Evolutionary conservation across 2,797 vertebrate species (phyloP), one percentile per base, ranked within the genome.

Genomic region (Sebastiscus tertius): DNA sequence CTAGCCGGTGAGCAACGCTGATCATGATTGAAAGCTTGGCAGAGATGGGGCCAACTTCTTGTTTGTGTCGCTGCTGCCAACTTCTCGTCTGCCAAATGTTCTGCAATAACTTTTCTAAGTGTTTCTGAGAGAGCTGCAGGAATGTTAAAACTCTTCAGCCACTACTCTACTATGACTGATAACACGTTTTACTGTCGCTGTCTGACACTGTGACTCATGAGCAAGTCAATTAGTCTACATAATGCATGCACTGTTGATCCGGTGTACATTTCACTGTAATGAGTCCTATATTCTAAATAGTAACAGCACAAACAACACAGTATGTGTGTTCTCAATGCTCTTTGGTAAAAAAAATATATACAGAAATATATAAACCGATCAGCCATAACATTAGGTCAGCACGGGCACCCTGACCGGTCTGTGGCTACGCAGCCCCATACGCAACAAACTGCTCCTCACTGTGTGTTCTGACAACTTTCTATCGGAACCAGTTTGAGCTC

Each of bases 1-100:
- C 88, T 88, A 70, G 88, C 85, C 87, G 14, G 16, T 75, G 83
- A 82, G 86, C 72, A 72, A 83, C 74, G 75, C 61, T 67, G 79
- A 90, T 90, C 65, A 77, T 69, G 77, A 86, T 68, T 90, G 89
- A 93, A 88, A 90, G 84, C 82, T 81, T 86, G 78, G 72, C 62
- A 69, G 70, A 68, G 75, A 83, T 59, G 77, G 27, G 26, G 91
- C 92, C 89, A 88, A 81, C 78, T 87, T 81, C 52, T 88, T 92
- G 88, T 91, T 92, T 90, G 84, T 88, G 73, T 89, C 86, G 62
- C 79, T 27, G 4, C 83, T 80, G 88, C 89, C 89, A 90, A 61
- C 33, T 14, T 77, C 46, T 64, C 61, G 52, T 39, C 79, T 82
- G 87, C 83, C 90, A 93, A 90, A 83, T 75, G 63, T 81, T 77